Base-by-base conservation (phyloP, 1,140 invertebrate genomes). In the Theocolax elegans region DNA sequence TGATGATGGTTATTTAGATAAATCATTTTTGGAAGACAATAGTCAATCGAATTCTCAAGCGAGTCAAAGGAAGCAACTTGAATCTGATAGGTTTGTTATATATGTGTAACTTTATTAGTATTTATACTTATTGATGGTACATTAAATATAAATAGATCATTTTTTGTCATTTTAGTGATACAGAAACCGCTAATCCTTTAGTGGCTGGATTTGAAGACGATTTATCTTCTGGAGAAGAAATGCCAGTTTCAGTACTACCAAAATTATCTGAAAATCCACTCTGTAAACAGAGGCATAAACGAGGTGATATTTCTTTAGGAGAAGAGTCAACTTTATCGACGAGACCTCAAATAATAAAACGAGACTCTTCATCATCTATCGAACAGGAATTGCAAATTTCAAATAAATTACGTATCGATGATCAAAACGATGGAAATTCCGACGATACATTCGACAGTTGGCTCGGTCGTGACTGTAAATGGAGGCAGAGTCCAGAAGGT, bases 161-260 rank as follows among this genome's bases (percentile, higher is more conserved):
- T 65, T 49, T 38, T 44, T n/a, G n/a, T n/a, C 27, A 62, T 87
- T 86, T 73, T 70, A 94, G 92, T 81, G 94, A 95, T 72, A 91
- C 91, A 13, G 93, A 94, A 68, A 89, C 87, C 74, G 89, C 86
- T 9, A 97, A 97, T 89, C 95, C 95, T 27, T 87, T 95, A 79
- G 95, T 97, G 0, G 92, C 93, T 21, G 91, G 92, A 70, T 93
- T 94, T 72, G 92, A 95, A 83, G 95, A 96, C 81, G 95, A 97
- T 81, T 86, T 95, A 46, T 93, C 94, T 64, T 90, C 92, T 1
- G 90, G 91, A 42, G 91, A 92, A 68, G 83, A 87, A 72, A 67
- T 73, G 12, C 78, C 78, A 6, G 71, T 83, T 31, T 74, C 77
- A 6, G 71, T 83, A 12, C 77, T 81, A 67, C 74, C 75, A 46